phyloP scores from a whole-genome alignment of 2,888 invertebrate genomes.

The Crioceris asparagi region DNA sequence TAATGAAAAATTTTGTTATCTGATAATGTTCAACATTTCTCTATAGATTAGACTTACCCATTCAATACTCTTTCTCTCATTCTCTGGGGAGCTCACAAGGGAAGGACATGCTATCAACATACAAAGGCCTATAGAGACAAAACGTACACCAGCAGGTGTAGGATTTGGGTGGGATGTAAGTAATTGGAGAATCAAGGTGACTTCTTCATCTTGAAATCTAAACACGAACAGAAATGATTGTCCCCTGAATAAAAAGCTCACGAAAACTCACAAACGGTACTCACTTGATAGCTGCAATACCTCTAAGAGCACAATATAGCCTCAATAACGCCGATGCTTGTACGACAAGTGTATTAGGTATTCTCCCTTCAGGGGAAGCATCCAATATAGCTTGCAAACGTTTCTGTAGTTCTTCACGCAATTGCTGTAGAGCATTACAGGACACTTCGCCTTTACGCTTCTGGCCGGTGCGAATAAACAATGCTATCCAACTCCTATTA shows the following conservation, averaged over 20 bases:
- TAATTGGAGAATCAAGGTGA: slow-evolving; percentile 68
- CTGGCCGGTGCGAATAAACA: slow-evolving; percentile 79
- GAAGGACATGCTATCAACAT: slow-evolving; percentile 93
- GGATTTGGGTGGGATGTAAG: slow-evolving; percentile 82
- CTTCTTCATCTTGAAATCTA: slow-evolving; percentile 89
- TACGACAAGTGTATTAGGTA: slow-evolving; percentile 58
- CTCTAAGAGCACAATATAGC: slow-evolving; percentile 84
- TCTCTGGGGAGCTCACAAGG: slow-evolving; percentile 55
- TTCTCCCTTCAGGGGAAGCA: slow-evolving; percentile 47
- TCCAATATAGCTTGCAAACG: slow-evolving; percentile 56
- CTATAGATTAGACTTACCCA: slow-evolving; percentile 49
- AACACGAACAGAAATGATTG: no score
- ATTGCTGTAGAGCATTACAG: slow-evolving; percentile 53
- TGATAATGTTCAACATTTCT: no score
- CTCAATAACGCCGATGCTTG: slow-evolving; percentile 84
- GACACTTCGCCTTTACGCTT: slow-evolving; percentile 68
- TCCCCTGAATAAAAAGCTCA: no score
- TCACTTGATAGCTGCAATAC: slow-evolving; percentile 89
- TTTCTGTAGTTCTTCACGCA: slow-evolving; percentile 67
- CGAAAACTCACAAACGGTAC: no score
- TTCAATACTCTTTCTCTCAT: slow-evolving; percentile 79
- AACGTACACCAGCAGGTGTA: slow-evolving; percentile 84
- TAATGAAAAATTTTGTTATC: no score
- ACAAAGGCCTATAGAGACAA: slow-evolving; percentile 85
- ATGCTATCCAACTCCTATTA: slow-evolving; percentile 91